Conservation (phyloP, 53 echinoderm and acorn worm genomes). For the Crossaster papposus region DNA sequence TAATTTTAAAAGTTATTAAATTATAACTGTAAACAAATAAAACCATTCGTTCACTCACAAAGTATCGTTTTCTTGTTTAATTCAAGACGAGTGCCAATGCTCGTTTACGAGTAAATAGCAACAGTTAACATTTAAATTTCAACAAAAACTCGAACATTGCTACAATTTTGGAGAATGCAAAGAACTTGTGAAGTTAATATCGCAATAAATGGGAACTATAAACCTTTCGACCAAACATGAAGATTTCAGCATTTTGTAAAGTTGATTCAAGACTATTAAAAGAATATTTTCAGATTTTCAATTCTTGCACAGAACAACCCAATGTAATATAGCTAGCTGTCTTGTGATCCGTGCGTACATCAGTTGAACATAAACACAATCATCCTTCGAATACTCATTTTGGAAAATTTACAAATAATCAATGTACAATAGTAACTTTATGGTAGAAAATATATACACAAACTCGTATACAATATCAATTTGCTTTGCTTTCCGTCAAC, state of each 20-base stretch:
- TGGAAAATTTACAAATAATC: slow-evolving; percentile 55
- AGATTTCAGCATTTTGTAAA: too few species aligned
- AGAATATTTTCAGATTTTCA: background rate
- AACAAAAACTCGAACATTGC: too few species aligned
- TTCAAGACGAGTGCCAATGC: too few species aligned
- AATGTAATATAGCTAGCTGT: slow-evolving; percentile 22
- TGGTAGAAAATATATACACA: slow-evolving; percentile 66
- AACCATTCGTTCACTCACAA: background rate
- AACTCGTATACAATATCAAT: slow-evolving; percentile 53
- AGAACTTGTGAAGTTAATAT: too few species aligned
- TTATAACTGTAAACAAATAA: background rate
- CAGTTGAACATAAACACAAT: slow-evolving; percentile 8
- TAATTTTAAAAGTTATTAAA: background rate
- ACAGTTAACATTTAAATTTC: too few species aligned
- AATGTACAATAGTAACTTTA: slow-evolving; percentile 50
- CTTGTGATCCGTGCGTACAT: background rate
- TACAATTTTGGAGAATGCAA: too few species aligned
- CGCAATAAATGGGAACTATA: too few species aligned
- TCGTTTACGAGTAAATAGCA: too few species aligned
- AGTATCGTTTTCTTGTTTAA: too few species aligned
- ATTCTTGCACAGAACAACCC: background rate
- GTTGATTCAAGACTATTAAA: too few species aligned
- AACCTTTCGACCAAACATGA: too few species aligned
- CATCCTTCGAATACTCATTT: slow-evolving; percentile 7
- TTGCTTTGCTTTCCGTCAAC: background rate